Evolutionary conservation across 2,888 invertebrate genomes (phyloP), one percentile per base, ranked within the genome.

Genomic region (Ophion slaviceki): DNA sequence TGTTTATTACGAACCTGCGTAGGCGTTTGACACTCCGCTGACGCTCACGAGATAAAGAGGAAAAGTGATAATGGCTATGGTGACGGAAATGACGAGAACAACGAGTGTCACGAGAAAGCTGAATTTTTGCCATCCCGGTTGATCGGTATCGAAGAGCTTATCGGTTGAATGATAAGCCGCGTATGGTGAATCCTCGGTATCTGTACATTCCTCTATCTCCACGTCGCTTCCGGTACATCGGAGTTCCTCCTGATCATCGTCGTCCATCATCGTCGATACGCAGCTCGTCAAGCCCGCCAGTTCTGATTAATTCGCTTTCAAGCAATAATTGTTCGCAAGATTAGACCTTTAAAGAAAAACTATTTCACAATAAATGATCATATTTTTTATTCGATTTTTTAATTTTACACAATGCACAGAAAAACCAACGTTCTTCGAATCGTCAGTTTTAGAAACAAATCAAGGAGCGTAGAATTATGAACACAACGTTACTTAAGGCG

Each of bases 41-140:
- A 94, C 87, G 84, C 92, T 92, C 88, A 95, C 94, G 78, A 95
- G 91, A 91, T 95, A 95, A 64, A 95, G 91, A 20, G 96, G 96
- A 86, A 95, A 92, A 81, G 94, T 91, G 88, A 95, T 95, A 88
- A 95, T 91, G 45, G 95, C 91, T 53, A 93, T 92, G 77, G 95
- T 94, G 36, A 95, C 94, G 32, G 95, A 95, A 61, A 95, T 83
- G 80, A 95, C 91, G 80, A 95, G 92, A 28, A 93, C 88, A 24
- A 94, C 82, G 74, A 95, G 94, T 20, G 94, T 94, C n/a, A 92
- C 91, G 59, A 95, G 87, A 88, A 95, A 95, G 88, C 94, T 93
- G 67, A 94, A 90, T 91, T 94, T 95, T 88, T 92, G 92, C 93
- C 93, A 93, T 74, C 89, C 87, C 5, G 90, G 91, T 67, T 90